Evolutionary conservation across 2,113 vertebrate genomes (phyloP).

Genomic region (Dendrocopos noguchii): DNA sequence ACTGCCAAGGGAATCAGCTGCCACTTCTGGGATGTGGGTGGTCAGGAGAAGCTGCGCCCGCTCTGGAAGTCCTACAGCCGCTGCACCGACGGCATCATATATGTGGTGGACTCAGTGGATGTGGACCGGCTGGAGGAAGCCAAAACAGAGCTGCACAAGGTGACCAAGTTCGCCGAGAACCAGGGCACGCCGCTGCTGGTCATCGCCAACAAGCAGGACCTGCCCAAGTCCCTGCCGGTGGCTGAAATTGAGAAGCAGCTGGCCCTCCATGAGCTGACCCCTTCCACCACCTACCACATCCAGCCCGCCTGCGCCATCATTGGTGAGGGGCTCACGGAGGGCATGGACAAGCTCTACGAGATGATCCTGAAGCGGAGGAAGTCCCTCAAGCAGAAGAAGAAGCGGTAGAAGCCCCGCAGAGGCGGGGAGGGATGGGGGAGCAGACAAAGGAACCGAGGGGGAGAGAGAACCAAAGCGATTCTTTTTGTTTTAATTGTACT

Average conservation of each 20-base stretch:
- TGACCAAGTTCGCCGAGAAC: constrained; percentile 96
- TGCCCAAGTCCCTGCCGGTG: constrained; percentile 92
- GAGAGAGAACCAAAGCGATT: constrained; percentile 65
- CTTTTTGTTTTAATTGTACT: background rate
- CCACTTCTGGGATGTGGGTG: constrained; percentile 98
- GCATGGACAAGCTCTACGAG: constrained; percentile 97
- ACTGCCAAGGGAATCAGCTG: constrained; percentile 96
- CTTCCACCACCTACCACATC: constrained; percentile 92
- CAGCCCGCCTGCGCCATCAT: constrained; percentile 97
- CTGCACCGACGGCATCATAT: constrained; percentile 97
- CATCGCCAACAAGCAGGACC: constrained; percentile 98
- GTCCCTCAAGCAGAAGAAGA: constrained; percentile 94
- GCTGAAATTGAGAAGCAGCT: constrained; percentile 95
- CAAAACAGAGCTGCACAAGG: constrained; percentile 94
- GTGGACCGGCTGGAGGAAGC: constrained; percentile 94
- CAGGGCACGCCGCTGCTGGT: constrained; percentile 95
- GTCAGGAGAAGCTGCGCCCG: constrained; percentile 96
- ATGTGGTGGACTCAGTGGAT: constrained; percentile 97
- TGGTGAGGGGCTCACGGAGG: constrained; percentile 94
- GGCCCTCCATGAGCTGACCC: constrained; percentile 91
- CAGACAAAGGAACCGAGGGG: constrained; percentile 64
- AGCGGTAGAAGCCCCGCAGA: constrained; percentile 80
- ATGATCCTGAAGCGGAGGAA: constrained; percentile 96
- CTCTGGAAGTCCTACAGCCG: constrained; percentile 98
- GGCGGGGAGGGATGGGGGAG: constrained; percentile 22